Percentiles rank a stretch among this genome's conserved stretches.
These are phyloP conservation scores for Onychomys torridus DNA, from an alignment of 2,797 vertebrate species.

Conservation along the genomic window DNA sequence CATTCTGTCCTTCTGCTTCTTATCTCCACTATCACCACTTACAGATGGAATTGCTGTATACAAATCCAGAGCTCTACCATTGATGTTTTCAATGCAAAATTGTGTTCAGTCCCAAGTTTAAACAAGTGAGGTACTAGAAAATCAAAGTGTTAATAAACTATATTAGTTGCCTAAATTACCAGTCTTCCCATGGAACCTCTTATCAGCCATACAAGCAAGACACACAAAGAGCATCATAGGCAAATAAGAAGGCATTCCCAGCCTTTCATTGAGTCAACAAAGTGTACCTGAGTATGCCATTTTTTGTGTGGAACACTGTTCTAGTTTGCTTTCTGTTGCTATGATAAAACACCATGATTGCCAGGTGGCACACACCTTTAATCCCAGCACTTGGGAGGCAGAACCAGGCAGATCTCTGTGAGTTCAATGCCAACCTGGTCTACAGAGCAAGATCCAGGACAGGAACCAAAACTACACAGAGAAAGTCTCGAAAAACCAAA, in stretches of 20 bases:
- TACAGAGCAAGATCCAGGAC: no score
- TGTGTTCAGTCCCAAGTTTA: constrained; percentile 33
- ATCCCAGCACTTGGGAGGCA: no score
- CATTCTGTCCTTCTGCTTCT: not conserved
- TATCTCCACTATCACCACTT: not conserved
- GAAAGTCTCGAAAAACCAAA: no score
- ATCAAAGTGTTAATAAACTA: constrained; percentile 35
- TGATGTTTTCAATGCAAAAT: constrained; percentile 32
- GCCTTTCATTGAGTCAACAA: not conserved
- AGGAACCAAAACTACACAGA: no score
- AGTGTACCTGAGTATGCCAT: not conserved
- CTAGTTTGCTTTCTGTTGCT: not conserved
- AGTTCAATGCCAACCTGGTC: no score
- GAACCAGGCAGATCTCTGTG: no score
- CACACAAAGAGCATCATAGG: not conserved
- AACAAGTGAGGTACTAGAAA: constrained; percentile 47
- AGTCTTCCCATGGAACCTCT: not conserved
- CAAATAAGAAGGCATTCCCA: constrained; percentile 8
- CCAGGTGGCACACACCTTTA: no score
- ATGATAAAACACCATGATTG: not conserved
- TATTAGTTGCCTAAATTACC: constrained; percentile 36
- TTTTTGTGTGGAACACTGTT: constrained; percentile 4
- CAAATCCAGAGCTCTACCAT: not conserved
- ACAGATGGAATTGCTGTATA: not conserved
- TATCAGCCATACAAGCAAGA: not conserved